Base-by-base conservation (phyloP, 2,113 vertebrate species). In the Ptychochromis oligacanthus region DNA sequence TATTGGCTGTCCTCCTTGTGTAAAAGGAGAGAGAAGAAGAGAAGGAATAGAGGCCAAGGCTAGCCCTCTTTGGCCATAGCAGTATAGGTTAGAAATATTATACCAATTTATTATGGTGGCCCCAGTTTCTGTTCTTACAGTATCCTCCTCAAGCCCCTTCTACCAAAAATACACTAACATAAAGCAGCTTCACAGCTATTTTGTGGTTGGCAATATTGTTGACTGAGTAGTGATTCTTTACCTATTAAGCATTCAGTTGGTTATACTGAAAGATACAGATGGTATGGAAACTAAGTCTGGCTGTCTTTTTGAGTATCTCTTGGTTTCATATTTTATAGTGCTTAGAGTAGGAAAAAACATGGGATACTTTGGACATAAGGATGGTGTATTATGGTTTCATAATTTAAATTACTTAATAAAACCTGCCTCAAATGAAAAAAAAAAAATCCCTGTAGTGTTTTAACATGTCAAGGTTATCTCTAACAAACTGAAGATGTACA, bases 1-100 rank as follows among this genome's bases (percentile, higher is more conserved):
- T 94, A 94, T 93, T 90, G 93, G 91, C 93, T 94, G 88, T 83
- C 87, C 93, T 94, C 81, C 76, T 88, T 91, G 87, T 70, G 81
- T 90, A 89, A 86, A 91, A 87, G 82, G 55, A 86, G 85, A 84
- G 81, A 83, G 75, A 67, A 77, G 46, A 46, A 83, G 59, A 77
- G 83, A 31, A 77, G 84, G 59, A 65, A 81, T 81, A 76, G 67
- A 81, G 85, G 74, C 70, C 31, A 88, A 93, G 87, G 85, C 61
- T 87, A 85, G 89, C 84, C 84, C 87, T 93, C 40, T 87, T 75
- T 91, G 92, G 77, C 87, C 75, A 64, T 87, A 84, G 87, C 79
- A 84, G 77, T n/a, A 12, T 36, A 46, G 54, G n/a, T 72, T 3
- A 70, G 57, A 12, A 77, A 88, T 92, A 93, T 92, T 93, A 91